Evolutionary conservation across 2,797 vertebrate genomes (phyloP), one percentile per base, ranked within the genome.

Genomic region (Diceros bicornis): DNA sequence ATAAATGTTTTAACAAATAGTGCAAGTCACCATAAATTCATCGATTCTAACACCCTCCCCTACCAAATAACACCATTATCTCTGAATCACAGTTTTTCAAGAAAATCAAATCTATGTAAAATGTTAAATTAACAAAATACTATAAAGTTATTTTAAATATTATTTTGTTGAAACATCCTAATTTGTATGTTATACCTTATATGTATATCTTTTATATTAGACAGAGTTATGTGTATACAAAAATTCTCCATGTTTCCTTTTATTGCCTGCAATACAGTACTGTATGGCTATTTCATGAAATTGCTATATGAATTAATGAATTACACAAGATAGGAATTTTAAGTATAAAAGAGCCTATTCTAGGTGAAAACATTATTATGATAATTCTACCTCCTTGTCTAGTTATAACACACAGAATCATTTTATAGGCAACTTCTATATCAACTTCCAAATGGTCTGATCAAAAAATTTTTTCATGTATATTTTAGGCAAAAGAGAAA

Each of bases 401-500:
- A 79, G 14, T 94, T 89, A 68, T 59, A 93, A 82, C 62, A 16
- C 21, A 62, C 27, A 91, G 20, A 75, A 79, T 87, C 52, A 79
- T 37, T 96, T 66, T 88, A 88, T 52, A 88, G 20, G 7, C 12
- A 91, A 72, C 29, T 83, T 94, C 7, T n/a, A 69, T 61, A 79
- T n/a, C 5, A 68, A 18, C 37, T 95, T 96, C 61, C 82, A 95
- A 95, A 90, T 7, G 84, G 17, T 83, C 62, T 91, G 71, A 79
- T 83, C 86, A 55, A 78, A 87, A 91, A 85, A 23, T 47, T 6
- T 88, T 89, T 96, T 81, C 44, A 29, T 75, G 50, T 79, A 57
- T 34, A 75, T 78, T 93, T 88, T 93, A 97, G 17, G 34, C 32
- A 89, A 95, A 96, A 93, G 21, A 77, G 34, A 92, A 94, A 97